A percentile compares a stretch with the other conserved stretches of the same genome.
Conservation (phyloP, 2,888 invertebrate species). For the Troglohyphantes excavatus region DNA sequence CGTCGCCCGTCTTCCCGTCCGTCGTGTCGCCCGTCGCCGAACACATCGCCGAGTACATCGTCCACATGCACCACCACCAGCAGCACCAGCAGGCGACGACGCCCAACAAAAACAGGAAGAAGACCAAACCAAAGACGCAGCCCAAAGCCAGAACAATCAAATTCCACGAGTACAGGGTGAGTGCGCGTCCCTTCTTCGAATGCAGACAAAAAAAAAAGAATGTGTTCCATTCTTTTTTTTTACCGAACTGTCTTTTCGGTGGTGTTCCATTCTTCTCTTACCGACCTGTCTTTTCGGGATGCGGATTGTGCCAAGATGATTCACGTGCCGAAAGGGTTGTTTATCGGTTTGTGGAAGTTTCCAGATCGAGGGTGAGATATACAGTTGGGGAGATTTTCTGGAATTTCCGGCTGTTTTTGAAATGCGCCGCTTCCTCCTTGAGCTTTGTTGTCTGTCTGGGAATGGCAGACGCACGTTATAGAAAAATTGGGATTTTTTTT, state of each 20-base stretch:
- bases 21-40: conserved; percentile 55
- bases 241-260: too few relatives aligned
- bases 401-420: too few relatives aligned
- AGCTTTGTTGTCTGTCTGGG: too few relatives aligned
- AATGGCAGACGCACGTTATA: too few relatives aligned
- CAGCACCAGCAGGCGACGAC: conserved; percentile 40
- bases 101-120: conserved; percentile 85
- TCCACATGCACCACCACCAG: conserved; percentile 27
- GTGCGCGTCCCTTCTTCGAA: too few relatives aligned
- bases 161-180: conserved; percentile 95
- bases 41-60: conserved; percentile 37
- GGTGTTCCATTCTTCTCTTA: too few relatives aligned
- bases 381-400: neutral
- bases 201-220: too few relatives aligned
- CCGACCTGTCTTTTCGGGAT: too few relatives aligned
- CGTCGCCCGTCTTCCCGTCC: conserved; percentile 64
- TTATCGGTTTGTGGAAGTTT: neutral
- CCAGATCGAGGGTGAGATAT: neutral
- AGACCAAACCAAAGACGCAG: conserved; percentile 90
- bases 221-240: too few relatives aligned
- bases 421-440: too few relatives aligned
- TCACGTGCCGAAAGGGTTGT: conserved; percentile 1
- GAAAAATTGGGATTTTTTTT: too few relatives aligned
- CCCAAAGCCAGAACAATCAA: conserved; percentile 94
- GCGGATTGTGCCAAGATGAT: neutral